Conservation (phyloP, 2,113 vertebrate species). For the Amblyopsis rosae region DNA sequence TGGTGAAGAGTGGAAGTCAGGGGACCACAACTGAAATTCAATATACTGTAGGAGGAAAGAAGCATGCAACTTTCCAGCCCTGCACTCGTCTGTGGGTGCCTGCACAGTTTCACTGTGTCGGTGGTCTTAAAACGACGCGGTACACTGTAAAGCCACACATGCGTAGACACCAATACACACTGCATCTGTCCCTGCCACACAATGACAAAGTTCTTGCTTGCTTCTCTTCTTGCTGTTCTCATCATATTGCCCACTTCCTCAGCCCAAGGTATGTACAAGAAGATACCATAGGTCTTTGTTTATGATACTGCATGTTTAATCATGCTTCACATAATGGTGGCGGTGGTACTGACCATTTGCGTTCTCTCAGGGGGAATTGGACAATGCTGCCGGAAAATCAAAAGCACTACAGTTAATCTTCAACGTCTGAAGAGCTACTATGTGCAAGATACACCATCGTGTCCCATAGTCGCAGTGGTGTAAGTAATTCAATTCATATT, state of each 20-base stretch:
- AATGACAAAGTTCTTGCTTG: slow-evolving; percentile 41
- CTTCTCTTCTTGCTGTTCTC: slow-evolving; percentile 17
- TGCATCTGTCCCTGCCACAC: slow-evolving; percentile 2
- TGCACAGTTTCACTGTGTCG: background rate
- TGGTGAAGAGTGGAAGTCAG: slow-evolving; percentile 12
- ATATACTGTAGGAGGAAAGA: slow-evolving; percentile 44
- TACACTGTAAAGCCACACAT: background rate
- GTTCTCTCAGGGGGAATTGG: slow-evolving; percentile 36
- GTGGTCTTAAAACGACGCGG: slow-evolving; percentile 24
- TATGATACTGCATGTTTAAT: background rate
- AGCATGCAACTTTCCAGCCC: slow-evolving; percentile 41
- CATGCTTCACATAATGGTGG: background rate
- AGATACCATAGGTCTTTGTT: background rate
- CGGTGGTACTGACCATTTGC: slow-evolving; percentile 12
- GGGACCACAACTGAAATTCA: background rate
- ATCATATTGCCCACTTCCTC: slow-evolving; percentile 24
- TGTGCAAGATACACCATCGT: slow-evolving; percentile 25
- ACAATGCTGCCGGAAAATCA: slow-evolving; percentile 45
- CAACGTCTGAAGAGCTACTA: slow-evolving; percentile 32
- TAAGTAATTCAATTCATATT: slow-evolving; percentile 49
- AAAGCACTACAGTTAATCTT: slow-evolving; percentile 3
- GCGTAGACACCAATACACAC: background rate
- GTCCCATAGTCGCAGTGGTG: slow-evolving; percentile 54
- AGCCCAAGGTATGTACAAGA: slow-evolving; percentile 44
- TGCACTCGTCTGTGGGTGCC: slow-evolving; percentile 39